Evolutionary conservation across 2,888 invertebrate species (phyloP).

Genomic region (Frankliniella fusca): DNA sequence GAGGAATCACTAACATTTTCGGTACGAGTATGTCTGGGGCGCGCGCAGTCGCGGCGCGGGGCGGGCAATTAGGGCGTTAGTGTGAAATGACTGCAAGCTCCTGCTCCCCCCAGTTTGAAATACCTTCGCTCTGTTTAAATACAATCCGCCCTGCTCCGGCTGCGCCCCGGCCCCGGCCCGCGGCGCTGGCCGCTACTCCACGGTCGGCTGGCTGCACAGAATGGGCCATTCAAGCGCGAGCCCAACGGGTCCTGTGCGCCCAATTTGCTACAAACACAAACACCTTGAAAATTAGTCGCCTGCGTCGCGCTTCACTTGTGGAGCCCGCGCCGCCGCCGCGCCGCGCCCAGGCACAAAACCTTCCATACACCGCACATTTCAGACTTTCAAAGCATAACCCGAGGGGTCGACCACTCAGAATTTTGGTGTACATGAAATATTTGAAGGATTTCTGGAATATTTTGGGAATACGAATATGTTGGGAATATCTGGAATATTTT

Average conservation of each 20-base stretch:
- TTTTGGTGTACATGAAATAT: too few relatives aligned
- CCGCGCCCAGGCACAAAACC: too few relatives aligned
- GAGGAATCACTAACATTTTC: neutral
- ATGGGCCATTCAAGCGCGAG: conserved; percentile 14
- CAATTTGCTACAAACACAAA: conserved; percentile 17
- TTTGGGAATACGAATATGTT: too few relatives aligned
- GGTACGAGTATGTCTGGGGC: neutral
- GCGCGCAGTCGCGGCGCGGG: neutral
- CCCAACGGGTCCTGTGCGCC: neutral
- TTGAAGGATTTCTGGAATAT: too few relatives aligned
- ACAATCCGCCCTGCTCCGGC: neutral
- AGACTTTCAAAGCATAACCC: too few relatives aligned
- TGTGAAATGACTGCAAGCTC: too few relatives aligned
- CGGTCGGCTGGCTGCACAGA: neutral
- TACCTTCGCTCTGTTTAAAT: neutral
- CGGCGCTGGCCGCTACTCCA: neutral
- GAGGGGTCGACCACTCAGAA: too few relatives aligned
- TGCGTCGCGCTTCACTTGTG: neutral
- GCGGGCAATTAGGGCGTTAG: neutral
- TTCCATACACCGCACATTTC: too few relatives aligned
- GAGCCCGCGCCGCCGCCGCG: too few relatives aligned
- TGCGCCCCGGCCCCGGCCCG: neutral
- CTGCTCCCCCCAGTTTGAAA: too few relatives aligned
- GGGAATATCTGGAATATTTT: too few relatives aligned
- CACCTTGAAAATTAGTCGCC: neutral